Base-by-base conservation (phyloP, 2,797 vertebrate genomes). In the Serranus cabrilla region DNA sequence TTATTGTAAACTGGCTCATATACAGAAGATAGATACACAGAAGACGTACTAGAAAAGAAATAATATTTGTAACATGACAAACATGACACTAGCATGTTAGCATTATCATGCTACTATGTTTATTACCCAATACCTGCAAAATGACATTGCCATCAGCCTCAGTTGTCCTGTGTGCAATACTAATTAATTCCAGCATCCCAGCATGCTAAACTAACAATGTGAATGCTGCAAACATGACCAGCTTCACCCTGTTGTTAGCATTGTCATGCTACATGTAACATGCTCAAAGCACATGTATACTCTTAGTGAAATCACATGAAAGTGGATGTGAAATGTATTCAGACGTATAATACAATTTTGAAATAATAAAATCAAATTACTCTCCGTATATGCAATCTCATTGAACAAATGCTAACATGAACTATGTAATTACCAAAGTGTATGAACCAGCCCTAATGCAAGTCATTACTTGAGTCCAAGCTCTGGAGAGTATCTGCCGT, bases 391-490 rank as follows among this genome's bases (percentile, higher is more conserved):
- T 71, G 43, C 34, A 43, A 54, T 69, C 55, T 70, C 11, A 43
- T 20, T 58, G n/a, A 72, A 52, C 63, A 23, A 57, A 52, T 23
- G 64, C 52, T 65, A 64, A 71, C 57, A 40, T 69, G 40, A 56
- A 27, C 65, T 52, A 17, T 58, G 62, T 82, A 49, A 68, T 82
- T 78, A 45, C 39, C 18, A 69, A 46, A 43, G 56, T 72, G 56
- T 61, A 65, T 58, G 55, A 80, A 73, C 55, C 51, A 8, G 10
- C 20, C 5, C 54, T 66, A 67, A 70, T 67, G 20, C 60, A 45
- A 74, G 60, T 62, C 68, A 73, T 71, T 70, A 77, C 69, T 47
- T 49, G 56, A 21, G 51, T 70, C 37, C 69, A 59, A 45, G 67
- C 55, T 31, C 46, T 37, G 65, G 23, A 65, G 67, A 82, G 69